phyloP scores from a whole-genome alignment of 2,888 invertebrate genomes.

The Phlogophora meticulosa region DNA sequence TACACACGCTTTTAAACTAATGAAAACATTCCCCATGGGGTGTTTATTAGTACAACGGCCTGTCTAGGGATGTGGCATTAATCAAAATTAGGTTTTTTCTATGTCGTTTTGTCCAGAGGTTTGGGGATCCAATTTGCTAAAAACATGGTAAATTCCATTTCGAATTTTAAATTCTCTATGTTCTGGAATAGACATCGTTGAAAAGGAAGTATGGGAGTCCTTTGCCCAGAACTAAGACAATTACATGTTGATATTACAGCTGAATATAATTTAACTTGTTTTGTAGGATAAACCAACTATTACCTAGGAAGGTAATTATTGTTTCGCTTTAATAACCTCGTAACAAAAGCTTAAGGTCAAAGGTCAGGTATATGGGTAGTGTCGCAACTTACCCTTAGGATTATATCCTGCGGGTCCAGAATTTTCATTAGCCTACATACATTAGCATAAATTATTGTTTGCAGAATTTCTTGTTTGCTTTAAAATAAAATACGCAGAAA shows the following conservation, averaged over 20 bases:
- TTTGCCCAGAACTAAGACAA: too few relatives aligned
- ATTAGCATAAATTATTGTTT: too few relatives aligned
- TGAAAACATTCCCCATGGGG: conserved; percentile 73
- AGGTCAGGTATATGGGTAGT: conserved; percentile 6
- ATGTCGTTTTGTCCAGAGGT: not conserved
- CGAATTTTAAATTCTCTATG: too few relatives aligned
- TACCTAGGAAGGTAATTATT: conserved; percentile 12
- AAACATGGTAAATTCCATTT: not conserved
- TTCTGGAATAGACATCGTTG: too few relatives aligned
- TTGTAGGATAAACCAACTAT: not conserved
- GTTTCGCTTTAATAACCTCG: conserved; percentile 6
- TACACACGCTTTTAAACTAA: conserved; percentile 78
- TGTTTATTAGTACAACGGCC: conserved; percentile 61
- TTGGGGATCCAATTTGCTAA: not conserved
- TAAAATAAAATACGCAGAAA: not conserved
- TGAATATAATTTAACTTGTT: too few relatives aligned
- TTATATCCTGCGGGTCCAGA: not conserved
- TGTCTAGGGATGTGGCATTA: conserved; percentile 33
- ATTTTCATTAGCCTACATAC: conserved; percentile 10
- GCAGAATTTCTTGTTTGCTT: not conserved
- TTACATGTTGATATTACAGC: too few relatives aligned
- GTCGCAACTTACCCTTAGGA: not conserved
- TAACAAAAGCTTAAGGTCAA: conserved; percentile 14
- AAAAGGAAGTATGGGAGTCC: too few relatives aligned
- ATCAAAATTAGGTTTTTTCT: conserved; percentile 35